Base-by-base conservation (phyloP, 2,888 invertebrate species). In the Ornithoptera alexandrae region DNA sequence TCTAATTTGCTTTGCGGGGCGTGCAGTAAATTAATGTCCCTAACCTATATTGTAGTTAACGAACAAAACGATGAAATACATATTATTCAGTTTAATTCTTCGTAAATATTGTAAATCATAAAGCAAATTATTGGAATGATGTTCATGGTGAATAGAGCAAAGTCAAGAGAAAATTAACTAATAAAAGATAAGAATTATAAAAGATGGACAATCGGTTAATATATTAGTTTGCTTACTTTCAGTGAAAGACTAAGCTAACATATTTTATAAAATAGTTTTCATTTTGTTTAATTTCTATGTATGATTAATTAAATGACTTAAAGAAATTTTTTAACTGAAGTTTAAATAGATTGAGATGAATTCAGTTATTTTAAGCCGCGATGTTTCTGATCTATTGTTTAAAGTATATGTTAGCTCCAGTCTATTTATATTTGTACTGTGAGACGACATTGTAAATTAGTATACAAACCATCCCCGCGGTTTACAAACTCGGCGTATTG, bases 361-460 rank as follows among this genome's bases (percentile, higher is more conserved):
- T 57, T 20, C 20, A 57, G 20, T 20, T 57, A 57, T 8, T 20
- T n/a, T 57, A 57, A 20, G 57, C 20, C 20, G 8, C 57, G 20
- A 20, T 8, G 15, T 5, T 20, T 57, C 20, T 57, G 5, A 57
- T 57, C 12, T 10, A 57, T 57, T n/a, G 20, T 57, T 57, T 20
- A 5, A 57, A 57, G 10, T 57, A 8, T 20, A 57, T 20, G 18
- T 57, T 50, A 50, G 50, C 39, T 7, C 8, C 39, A 53, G 53
- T 53, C 17, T 53, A 53, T 57, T 20, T 57, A 57, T 57, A 20
- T 20, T 57, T 20, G 57, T 57, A 20, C 20, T 20, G 20, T 57
- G 20, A 57, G 57, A 20, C 57, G 57, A 57, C 57, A 57, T 57
- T 57, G 57, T 57, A 57, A 57, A 57, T 57, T 57, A 57, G 57